Evolutionary conservation across 2,888 invertebrate species (phyloP).

Genomic region (Mimachlamys varia): DNA sequence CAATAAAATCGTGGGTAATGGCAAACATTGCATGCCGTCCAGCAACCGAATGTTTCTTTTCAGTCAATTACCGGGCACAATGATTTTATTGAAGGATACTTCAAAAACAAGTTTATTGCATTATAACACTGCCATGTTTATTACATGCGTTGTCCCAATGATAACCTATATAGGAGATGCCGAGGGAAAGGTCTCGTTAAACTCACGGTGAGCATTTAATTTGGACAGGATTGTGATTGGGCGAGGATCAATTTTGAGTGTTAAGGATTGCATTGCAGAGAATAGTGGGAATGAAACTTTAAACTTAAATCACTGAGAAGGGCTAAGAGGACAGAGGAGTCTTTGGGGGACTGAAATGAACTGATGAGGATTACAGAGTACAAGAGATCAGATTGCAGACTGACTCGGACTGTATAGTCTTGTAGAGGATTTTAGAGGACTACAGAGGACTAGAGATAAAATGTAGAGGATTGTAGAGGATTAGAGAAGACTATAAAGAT

Average conservation of each 20-base stretch:
- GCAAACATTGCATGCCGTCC: conserved; percentile 31
- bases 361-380: neutral
- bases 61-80: conserved; percentile 9
- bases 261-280: neutral
- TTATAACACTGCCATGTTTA: neutral
- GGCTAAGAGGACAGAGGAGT: neutral
- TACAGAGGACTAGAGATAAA: too few species aligned
- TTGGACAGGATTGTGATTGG: neutral
- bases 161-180: neutral
- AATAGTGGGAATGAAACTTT: neutral
- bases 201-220: neutral
- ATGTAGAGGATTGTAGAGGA: too few species aligned
- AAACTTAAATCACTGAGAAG: neutral
- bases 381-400: neutral
- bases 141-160: neutral
- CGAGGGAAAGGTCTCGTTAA: neutral
- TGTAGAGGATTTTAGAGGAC: neutral
- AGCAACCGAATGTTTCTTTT: neutral
- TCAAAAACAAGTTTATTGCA: conserved; percentile 30
- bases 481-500: too few species aligned
- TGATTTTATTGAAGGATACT: conserved; percentile 25
- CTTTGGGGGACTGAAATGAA: neutral
- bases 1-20: neutral
- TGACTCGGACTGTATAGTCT: neutral
- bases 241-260: neutral